Conservation (phyloP, 2,888 invertebrate genomes). For the Cataglyphis altisquamis region DNA sequence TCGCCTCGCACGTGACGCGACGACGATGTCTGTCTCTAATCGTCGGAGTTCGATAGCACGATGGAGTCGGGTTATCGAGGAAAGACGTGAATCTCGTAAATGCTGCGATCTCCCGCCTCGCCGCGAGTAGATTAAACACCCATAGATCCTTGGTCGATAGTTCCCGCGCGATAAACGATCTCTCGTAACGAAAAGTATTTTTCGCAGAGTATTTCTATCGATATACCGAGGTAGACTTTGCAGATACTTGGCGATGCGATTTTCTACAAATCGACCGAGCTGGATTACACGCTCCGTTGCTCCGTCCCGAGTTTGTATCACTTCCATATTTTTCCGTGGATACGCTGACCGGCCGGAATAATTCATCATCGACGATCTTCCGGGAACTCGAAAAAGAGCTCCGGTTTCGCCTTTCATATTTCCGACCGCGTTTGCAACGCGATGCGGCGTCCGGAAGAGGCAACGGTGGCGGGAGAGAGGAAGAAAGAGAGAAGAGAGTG, state of each 20-base stretch:
- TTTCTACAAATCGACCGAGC: slow-evolving; percentile 15
- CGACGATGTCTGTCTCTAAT: slow-evolving; percentile 41
- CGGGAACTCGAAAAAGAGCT: slow-evolving; percentile 33
- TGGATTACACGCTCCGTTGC: slow-evolving; percentile 5
- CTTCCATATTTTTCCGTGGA: slow-evolving; percentile 40
- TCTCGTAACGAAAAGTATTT: background rate
- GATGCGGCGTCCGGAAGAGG: slow-evolving; percentile 2
- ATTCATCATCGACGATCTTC: slow-evolving; percentile 49
- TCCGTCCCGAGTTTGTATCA: background rate
- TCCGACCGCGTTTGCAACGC: slow-evolving; percentile 53
- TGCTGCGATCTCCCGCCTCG: background rate
- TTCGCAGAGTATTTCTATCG: background rate
- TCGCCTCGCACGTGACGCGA: slow-evolving; percentile 48
- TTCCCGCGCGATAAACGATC: no score
- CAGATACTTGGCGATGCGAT: background rate
- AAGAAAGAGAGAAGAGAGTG: background rate
- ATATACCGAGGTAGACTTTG: background rate
- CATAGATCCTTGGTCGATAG: no score
- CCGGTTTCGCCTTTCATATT: slow-evolving; percentile 34
- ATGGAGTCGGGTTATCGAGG: background rate
- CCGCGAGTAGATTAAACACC: background rate
- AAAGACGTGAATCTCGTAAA: background rate
- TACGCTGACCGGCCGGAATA: slow-evolving; percentile 38
- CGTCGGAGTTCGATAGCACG: slow-evolving; percentile 1
- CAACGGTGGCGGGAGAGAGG: background rate